phyloP scores from a whole-genome alignment of 1,140 invertebrate species.

The Drosophila kohkoa region DNA sequence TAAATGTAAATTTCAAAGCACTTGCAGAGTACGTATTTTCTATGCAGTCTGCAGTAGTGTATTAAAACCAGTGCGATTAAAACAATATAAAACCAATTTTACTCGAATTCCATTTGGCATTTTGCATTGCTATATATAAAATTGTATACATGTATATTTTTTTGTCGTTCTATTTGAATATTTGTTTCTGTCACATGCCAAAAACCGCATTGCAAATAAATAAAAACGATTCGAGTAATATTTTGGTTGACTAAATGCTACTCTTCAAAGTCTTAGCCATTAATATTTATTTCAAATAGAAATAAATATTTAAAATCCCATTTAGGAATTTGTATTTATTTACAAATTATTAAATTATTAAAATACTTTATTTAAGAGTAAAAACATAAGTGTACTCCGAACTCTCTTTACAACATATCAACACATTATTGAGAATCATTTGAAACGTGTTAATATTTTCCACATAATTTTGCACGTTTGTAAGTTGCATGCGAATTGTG shows the following conservation, averaged over 20 bases:
- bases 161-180: slow-evolving; percentile 39
- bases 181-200: slow-evolving; percentile 56
- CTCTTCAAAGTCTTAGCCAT: background rate
- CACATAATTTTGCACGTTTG: slow-evolving; percentile 18
- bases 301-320: background rate
- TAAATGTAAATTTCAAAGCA: no score
- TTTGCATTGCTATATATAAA: slow-evolving; percentile 36
- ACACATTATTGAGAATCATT: slow-evolving; percentile 20
- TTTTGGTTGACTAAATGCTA: background rate
- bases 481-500: slow-evolving; percentile 36
- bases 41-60: background rate
- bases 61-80: slow-evolving; percentile 13
- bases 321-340: no score
- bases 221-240: background rate
- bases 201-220: slow-evolving; percentile 59
- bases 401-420: slow-evolving; percentile 2
- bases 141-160: slow-evolving; percentile 19
- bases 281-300: background rate
- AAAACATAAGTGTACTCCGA: no score
- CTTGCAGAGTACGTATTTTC: no score
- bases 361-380: no score
- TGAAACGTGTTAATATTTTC: slow-evolving; percentile 35
- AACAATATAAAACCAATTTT: slow-evolving; percentile 40
- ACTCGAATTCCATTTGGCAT: slow-evolving; percentile 47
- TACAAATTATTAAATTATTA: no score